phyloP scores from a whole-genome alignment of 2,797 vertebrate species.

The Periophthalmus magnuspinnatus region DNA sequence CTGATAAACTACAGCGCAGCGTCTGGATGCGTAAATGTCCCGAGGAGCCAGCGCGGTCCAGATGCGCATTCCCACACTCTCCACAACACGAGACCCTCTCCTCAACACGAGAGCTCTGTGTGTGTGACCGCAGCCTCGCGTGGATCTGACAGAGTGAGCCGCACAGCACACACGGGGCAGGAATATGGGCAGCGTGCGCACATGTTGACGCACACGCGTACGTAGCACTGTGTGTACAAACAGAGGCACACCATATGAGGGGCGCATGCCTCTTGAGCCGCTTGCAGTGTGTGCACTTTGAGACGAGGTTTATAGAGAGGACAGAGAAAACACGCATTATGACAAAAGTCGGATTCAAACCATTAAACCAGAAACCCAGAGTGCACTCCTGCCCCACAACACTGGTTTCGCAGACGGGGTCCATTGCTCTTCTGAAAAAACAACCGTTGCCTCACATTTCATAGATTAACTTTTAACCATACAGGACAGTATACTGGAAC shows the following conservation, averaged over 20 bases:
- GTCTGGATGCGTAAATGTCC: conserved; percentile 58
- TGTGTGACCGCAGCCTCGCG: conserved; percentile 36
- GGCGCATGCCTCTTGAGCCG: neutral
- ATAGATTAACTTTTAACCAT: too few relatives aligned
- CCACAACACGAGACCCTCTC: neutral
- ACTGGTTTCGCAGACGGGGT: too few relatives aligned
- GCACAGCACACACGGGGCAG: conserved; percentile 48
- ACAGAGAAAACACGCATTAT: neutral
- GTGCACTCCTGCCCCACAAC: too few relatives aligned
- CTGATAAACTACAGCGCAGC: conserved; percentile 22
- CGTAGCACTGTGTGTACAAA: conserved; percentile 11
- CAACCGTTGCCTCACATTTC: too few relatives aligned
- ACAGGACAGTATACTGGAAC: too few relatives aligned
- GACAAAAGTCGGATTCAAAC: neutral
- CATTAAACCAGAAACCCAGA: neutral
- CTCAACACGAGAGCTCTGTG: conserved; percentile 26
- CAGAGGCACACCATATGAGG: neutral
- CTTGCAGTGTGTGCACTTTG: neutral
- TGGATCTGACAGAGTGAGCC: conserved; percentile 51
- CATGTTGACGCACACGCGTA: conserved; percentile 19
- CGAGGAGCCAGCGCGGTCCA: conserved; percentile 56
- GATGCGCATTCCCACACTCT: conserved; percentile 56
- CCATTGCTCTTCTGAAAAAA: too few relatives aligned
- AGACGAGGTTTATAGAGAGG: neutral
- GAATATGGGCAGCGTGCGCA: conserved; percentile 20